These are phyloP conservation scores for Rhaphigaster nebulosa DNA, from an alignment of 2,888 invertebrate genomes.

Conservation along the genomic window DNA sequence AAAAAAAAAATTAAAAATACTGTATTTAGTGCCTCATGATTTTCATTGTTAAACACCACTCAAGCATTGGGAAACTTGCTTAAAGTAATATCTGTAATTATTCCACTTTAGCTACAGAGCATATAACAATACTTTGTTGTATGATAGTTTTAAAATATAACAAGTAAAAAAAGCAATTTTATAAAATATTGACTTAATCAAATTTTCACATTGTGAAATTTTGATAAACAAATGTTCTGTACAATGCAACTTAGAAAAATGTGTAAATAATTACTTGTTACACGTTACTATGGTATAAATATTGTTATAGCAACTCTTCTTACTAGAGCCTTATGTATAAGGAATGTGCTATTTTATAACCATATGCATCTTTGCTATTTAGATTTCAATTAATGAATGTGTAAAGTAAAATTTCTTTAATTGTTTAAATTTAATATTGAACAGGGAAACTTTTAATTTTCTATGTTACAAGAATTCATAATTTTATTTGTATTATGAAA, in stretches of 20 bases:
- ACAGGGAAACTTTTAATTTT: not conserved
- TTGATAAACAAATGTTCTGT: slow-evolving; percentile 25
- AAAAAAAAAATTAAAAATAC: slow-evolving; percentile 42
- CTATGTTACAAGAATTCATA: not conserved
- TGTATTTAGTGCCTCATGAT: slow-evolving; percentile 57
- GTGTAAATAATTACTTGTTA: slow-evolving; percentile 63
- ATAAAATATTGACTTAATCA: slow-evolving; percentile 11
- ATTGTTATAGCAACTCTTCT: slow-evolving; percentile 62
- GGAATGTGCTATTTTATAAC: slow-evolving; percentile 53
- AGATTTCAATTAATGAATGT: not conserved
- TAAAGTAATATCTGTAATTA: slow-evolving; percentile 53
- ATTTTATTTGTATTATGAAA: not conserved
- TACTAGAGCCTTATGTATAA: slow-evolving; percentile 56
- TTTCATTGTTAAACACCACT: slow-evolving; percentile 53
- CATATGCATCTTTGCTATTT: not conserved
- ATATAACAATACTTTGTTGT: slow-evolving; percentile 32
- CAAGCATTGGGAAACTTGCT: slow-evolving; percentile 43
- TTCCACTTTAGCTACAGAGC: slow-evolving; percentile 50
- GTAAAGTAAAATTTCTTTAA: not conserved
- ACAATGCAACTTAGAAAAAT: slow-evolving; percentile 51
- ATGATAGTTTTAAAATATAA: slow-evolving; percentile 27
- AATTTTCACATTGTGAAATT: slow-evolving; percentile 42
- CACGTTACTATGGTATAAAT: slow-evolving; percentile 60
- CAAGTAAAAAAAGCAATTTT: slow-evolving; percentile 4
- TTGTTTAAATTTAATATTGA: not conserved